These are phyloP conservation scores for Mactromeris polynyma DNA, from an alignment of 2,888 invertebrate species.

Conservation along the genomic window DNA sequence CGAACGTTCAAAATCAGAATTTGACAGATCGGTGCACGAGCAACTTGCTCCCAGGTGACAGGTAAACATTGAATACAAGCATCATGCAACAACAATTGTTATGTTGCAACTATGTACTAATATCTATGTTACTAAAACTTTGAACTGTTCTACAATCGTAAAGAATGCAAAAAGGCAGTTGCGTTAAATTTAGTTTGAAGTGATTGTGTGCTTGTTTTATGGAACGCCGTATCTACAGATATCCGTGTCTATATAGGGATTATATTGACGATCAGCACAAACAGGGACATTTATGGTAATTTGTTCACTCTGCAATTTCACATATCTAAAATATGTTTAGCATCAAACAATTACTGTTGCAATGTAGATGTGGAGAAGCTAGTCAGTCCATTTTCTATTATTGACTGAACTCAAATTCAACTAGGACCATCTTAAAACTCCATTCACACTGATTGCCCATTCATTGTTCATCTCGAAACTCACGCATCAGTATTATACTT, in stretches of 20 bases:
- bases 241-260: neutral
- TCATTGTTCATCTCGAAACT: no score
- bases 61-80: neutral
- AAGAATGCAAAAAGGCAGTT: neutral
- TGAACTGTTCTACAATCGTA: neutral
- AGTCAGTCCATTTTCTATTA: no score
- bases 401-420: no score
- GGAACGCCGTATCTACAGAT: neutral
- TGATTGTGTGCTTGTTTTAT: neutral
- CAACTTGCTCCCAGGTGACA: neutral
- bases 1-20: neutral
- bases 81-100: neutral
- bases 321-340: no score
- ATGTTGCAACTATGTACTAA: neutral
- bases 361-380: no score
- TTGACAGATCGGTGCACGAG: neutral
- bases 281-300: neutral
- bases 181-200: neutral
- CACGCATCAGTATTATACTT: no score
- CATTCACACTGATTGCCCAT: no score
- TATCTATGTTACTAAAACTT: neutral
- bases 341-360: no score
- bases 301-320: neutral
- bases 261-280: neutral
- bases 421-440: no score